These are phyloP conservation scores for Escarpia spicata DNA, from an alignment of 2,888 invertebrate species.

Conservation along the genomic window DNA sequence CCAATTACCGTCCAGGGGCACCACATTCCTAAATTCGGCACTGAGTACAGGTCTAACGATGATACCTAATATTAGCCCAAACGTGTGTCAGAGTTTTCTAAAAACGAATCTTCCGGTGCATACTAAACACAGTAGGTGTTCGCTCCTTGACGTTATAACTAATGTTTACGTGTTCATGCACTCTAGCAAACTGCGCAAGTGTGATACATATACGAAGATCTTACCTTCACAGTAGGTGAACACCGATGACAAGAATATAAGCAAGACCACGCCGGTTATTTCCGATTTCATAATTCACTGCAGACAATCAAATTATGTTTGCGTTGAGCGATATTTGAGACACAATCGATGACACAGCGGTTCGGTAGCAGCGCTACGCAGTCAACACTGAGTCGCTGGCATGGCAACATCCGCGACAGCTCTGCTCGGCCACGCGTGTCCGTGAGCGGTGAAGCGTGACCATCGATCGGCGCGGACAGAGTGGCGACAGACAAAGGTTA, in stretches of 20 bases:
- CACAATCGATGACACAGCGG: neutral
- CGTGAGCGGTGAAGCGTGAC: neutral
- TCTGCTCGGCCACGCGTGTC: slow-evolving; percentile 6
- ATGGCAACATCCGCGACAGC: slow-evolving; percentile 10
- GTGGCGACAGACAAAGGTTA: no score
- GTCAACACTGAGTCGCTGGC: neutral
- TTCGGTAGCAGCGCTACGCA: neutral
- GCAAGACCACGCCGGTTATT: neutral
- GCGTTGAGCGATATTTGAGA: neutral
- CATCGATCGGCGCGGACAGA: neutral
- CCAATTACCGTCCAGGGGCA: no score
- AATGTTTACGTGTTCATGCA: neutral
- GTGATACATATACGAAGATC: neutral
- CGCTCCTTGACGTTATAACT: neutral
- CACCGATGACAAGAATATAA: neutral
- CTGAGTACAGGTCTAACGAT: no score
- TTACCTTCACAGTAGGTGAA: neutral
- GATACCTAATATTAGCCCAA: neutral
- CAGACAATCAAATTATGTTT: neutral
- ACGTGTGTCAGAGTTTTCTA: neutral
- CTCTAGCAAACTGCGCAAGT: neutral
- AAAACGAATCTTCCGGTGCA: neutral
- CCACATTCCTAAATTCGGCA: no score
- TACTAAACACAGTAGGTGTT: neutral
- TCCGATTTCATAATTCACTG: neutral